Evolutionary conservation across 2,797 vertebrate genomes (phyloP), one percentile per base, ranked within the genome.

Genomic region (Neomorphus geoffroyi): DNA sequence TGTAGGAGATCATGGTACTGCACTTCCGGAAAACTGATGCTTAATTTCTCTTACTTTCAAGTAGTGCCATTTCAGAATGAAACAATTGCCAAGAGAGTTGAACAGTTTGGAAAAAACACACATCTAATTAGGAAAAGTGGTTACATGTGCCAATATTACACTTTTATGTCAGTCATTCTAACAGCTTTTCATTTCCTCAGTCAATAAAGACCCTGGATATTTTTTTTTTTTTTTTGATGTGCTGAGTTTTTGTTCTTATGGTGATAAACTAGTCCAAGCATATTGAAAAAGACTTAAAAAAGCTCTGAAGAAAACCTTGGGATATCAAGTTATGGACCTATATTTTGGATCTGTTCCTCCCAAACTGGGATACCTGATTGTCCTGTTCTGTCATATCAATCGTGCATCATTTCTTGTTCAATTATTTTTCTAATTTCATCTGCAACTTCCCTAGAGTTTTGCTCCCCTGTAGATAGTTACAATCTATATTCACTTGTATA

Each of bases 1-100:
- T 0, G 0, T 57, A 53, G 14, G 14, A 45, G 17, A 64, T 4
- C 2, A 6, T 51, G 10, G 4, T 67, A 32, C 45, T 73, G 12
- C 6, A 22, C 6, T 48, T 80, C 10, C 64, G 13, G 14, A 92
- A 57, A 53, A 28, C 13, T 70, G 13, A 10, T 4, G 4, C 6
- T 8, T 67, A 10, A 4, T 58, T 82, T 80, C 48, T 73, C 4
- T 71, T 62, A 26, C 2, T 61, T 86, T 45, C 15, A 73, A 48
- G 30, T 32, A 57, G 5, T 13, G 2, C 2, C 37, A 11, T 87
- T 95, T 80, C 23, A 33, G 10, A 81, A 51, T n/a, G 2, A 61
- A 91, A 33, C 3, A 33, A 39, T 15, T 81, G 1, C 24, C 24
- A 62, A 37, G 6, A 39, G 1, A 75, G 65, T 11, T 46, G 3